phyloP scores from a whole-genome alignment of 2,888 invertebrate species.

The Ferrisia virgata region DNA sequence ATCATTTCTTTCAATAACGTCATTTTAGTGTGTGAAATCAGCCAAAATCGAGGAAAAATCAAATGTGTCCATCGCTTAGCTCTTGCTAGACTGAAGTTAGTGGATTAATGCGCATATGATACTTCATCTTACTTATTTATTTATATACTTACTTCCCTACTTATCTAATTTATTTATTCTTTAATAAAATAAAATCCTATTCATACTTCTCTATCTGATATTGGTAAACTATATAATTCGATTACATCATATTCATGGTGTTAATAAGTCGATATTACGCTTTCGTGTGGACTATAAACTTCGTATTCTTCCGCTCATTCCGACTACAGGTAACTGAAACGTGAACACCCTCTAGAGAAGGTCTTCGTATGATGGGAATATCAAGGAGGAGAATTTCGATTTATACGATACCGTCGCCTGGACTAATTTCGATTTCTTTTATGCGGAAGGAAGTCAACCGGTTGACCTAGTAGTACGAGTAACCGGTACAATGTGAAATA shows the following conservation, averaged over 20 bases:
- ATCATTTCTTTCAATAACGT: no score
- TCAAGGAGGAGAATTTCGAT: not conserved
- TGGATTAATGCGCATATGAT: no score
- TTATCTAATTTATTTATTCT: no score
- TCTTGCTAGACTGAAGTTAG: no score
- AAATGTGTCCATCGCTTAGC: no score
- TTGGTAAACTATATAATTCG: not conserved
- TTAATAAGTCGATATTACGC: not conserved
- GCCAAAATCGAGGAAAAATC: no score
- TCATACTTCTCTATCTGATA: not conserved
- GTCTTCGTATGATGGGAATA: not conserved
- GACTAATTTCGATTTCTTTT: not conserved
- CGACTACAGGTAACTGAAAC: not conserved
- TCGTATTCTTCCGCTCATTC: not conserved
- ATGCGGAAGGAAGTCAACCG: not conserved
- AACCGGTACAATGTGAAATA: not conserved
- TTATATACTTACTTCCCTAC: no score
- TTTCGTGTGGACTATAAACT: not conserved
- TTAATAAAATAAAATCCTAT: not conserved
- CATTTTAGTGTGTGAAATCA: no score
- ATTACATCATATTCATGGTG: not conserved
- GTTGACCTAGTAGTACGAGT: not conserved
- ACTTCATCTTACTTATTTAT: no score
- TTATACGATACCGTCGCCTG: not conserved
- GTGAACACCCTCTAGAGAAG: not conserved